Evolutionary conservation across 2,113 vertebrate genomes (phyloP).

Genomic region (Formicarius rufipectus): DNA sequence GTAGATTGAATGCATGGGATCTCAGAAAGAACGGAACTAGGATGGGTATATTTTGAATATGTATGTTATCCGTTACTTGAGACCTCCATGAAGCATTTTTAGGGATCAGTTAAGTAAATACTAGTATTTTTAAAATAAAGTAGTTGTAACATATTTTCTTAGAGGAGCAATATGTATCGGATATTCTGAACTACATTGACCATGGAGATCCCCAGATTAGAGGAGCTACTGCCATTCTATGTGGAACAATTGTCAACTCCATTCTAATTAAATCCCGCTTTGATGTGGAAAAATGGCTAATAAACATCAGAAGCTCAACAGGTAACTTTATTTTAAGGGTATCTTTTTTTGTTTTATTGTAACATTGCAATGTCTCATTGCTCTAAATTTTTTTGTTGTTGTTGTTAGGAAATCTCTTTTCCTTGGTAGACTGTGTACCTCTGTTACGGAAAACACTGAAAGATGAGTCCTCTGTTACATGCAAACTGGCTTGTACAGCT

Average conservation of each 20-base stretch:
- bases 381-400: neutral
- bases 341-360: neutral
- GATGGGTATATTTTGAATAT: neutral
- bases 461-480: constrained; percentile 95
- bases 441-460: constrained; percentile 85
- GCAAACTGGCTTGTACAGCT: constrained; percentile 92
- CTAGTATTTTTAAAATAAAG: constrained; percentile 63
- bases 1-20: neutral
- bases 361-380: neutral
- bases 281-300: constrained; percentile 86
- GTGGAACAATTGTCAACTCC: constrained; percentile 87
- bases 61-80: neutral
- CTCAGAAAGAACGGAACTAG: neutral
- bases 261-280: constrained; percentile 88
- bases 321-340: constrained; percentile 65
- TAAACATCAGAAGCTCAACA: constrained; percentile 78
- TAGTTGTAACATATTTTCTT: constrained; percentile 52
- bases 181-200: constrained; percentile 84
- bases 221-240: constrained; percentile 92
- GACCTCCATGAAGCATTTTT: neutral
- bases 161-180: constrained; percentile 94
- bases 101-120: neutral
- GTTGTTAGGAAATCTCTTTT: constrained; percentile 82
- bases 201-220: constrained; percentile 96
- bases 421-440: constrained; percentile 87